phyloP scores from a whole-genome alignment of 2,797 vertebrate species.

The Pogonophryne albipinna region DNA sequence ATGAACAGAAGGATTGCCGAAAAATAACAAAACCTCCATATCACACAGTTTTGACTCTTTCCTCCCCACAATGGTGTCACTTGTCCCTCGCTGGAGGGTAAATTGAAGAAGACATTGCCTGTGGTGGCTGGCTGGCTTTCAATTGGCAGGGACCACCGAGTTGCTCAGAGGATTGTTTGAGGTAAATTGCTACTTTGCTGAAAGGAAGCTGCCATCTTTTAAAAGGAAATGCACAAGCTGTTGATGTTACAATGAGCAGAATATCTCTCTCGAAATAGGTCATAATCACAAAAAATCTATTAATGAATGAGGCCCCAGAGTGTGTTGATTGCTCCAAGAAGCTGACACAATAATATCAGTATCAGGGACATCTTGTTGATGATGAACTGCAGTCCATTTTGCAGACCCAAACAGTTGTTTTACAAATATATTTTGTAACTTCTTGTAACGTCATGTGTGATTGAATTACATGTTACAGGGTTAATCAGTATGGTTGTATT shows the following conservation, averaged over 20 bases:
- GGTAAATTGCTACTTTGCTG: constrained; percentile 44
- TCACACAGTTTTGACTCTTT: constrained; percentile 50
- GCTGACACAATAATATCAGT: constrained; percentile 35
- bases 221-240: constrained; percentile 14
- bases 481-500: constrained; percentile 24
- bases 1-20: constrained; percentile 28
- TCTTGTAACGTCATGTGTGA: constrained; percentile 7
- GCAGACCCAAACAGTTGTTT: neutral
- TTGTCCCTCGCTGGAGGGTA: constrained; percentile 73
- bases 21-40: constrained; percentile 45
- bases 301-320: constrained; percentile 4
- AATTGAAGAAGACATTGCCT: constrained; percentile 59
- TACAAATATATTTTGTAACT: neutral
- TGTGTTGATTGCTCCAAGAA: constrained; percentile 16
- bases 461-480: neutral
- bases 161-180: constrained; percentile 49
- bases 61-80: constrained; percentile 68
- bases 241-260: constrained; percentile 27
- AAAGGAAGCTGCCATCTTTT: constrained; percentile 35
- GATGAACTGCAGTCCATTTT: constrained; percentile 1
- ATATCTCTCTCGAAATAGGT: constrained; percentile 2
- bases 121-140: constrained; percentile 67
- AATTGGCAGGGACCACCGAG: constrained; percentile 57
- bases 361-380: constrained; percentile 8
- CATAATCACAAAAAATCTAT: constrained; percentile 1